Evolutionary conservation across 2,888 invertebrate genomes (phyloP), one percentile per base, ranked within the genome.

Genomic region (Plebejus argus): DNA sequence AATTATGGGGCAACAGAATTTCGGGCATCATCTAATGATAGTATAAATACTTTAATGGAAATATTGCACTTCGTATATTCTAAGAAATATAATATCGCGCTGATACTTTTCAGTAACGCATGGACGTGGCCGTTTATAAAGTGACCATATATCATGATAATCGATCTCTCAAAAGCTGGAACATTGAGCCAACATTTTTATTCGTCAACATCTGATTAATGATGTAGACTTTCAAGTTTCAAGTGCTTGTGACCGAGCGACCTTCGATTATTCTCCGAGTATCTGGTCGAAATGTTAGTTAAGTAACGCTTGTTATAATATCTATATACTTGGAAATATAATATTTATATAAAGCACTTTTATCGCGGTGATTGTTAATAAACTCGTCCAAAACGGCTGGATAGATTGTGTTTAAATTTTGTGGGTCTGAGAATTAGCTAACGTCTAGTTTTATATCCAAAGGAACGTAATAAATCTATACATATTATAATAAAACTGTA

Each of bases 151-250:
- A 66, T 66, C 66, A 66, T 66, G 66, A 66, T 66, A 66, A 66
- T 66, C 66, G n/a, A 39, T 39, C 39, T 71, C 35, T 39, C 35
- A 35, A 35, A 39, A 71, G 35, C 71, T 71, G 71, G 39, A 71
- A 71, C 71, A 39, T 71, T 71, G 35, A 39, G 39, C 71, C 35
- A 71, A 71, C 71, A 71, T 71, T 71, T 71, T 71, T 71, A 71
- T 71, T 71, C 71, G 71, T 71, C 71, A 71, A 71, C 71, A 39
- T 71, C 71, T 71, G 71, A 35, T 71, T 39, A 71, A 71, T 71
- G 71, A 71, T 66, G 66, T 28, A 10, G 71, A 39, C 39, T 71
- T 70, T 71, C 35, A 39, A 12, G 39, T 39, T 71, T 71, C 39
- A n/a, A 39, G 39, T 39, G 71, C 28, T 71, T 10, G 35, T 39